These are phyloP conservation scores for Apodemia hepburni DNA, from an alignment of 2,888 invertebrate genomes.

Conservation along the genomic window DNA sequence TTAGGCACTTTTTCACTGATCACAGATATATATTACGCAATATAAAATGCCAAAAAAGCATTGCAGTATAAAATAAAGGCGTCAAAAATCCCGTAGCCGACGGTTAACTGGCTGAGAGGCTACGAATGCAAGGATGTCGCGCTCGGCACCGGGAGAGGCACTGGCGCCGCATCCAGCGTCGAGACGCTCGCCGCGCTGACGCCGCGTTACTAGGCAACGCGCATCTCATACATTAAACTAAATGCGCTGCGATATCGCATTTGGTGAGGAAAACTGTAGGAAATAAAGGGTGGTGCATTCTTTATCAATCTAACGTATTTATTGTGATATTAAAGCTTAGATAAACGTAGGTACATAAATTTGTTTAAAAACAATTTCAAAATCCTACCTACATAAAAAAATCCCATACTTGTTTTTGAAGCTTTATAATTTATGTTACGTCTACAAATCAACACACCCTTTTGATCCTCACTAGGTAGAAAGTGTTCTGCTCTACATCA, in stretches of 20 bases:
- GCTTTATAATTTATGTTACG: too few relatives aligned
- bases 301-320: not conserved
- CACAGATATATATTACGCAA: not conserved
- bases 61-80: slow-evolving; percentile 16
- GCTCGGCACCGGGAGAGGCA: slow-evolving; percentile 51
- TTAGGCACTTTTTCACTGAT: slow-evolving; percentile 9
- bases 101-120: slow-evolving; percentile 23
- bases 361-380: too few relatives aligned
- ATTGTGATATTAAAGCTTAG: too few relatives aligned
- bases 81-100: slow-evolving; percentile 8
- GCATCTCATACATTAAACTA: slow-evolving; percentile 27
- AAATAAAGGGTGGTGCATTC: not conserved
- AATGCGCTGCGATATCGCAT: slow-evolving; percentile 21
- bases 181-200: slow-evolving; percentile 63
- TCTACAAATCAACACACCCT: too few relatives aligned
- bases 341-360: too few relatives aligned
- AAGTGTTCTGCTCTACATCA: too few relatives aligned
- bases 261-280: not conserved
- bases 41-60: slow-evolving; percentile 6
- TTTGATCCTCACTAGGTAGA: too few relatives aligned
- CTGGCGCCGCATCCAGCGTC: slow-evolving; percentile 67
- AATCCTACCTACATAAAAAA: too few relatives aligned
- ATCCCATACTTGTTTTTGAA: too few relatives aligned
- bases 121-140: slow-evolving; percentile 22
- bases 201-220: slow-evolving; percentile 69